phyloP scores from a whole-genome alignment of 1,140 invertebrate species.

The Sycophaga agraensis region DNA sequence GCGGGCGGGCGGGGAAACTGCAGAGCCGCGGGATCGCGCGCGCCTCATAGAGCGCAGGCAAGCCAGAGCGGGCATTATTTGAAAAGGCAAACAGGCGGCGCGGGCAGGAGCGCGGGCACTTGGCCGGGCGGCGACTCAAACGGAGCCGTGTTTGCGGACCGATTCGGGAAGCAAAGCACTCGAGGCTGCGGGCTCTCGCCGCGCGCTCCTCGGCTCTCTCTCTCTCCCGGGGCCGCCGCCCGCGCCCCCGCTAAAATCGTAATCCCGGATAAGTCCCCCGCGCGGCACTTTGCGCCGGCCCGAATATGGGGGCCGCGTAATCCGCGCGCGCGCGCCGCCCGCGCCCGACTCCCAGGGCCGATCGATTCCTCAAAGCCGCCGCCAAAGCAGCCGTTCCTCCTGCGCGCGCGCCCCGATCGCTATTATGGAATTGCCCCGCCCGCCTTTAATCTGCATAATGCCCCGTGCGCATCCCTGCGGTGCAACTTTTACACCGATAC shows the following conservation, averaged over 20 bases:
- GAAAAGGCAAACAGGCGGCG: neutral
- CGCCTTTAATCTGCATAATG: neutral
- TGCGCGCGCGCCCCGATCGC: constrained; percentile 2
- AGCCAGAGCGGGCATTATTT: constrained; percentile 4
- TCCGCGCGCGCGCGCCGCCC: too few relatives aligned
- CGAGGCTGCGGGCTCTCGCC: constrained; percentile 13
- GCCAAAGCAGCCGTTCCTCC: neutral
- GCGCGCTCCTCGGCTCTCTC: neutral
- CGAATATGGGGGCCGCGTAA: constrained; percentile 18
- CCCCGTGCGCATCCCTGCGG: too few relatives aligned
- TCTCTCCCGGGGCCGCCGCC: neutral
- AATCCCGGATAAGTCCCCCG: too few relatives aligned
- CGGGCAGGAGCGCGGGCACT: too few relatives aligned
- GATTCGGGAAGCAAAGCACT: constrained; percentile 1
- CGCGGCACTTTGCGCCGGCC: neutral
- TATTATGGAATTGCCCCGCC: neutral
- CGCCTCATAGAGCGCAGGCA: neutral
- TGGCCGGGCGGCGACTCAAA: neutral
- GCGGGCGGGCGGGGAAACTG: too few relatives aligned
- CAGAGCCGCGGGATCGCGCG: too few relatives aligned
- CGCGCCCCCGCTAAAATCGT: too few relatives aligned
- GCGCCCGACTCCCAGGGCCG: constrained; percentile 17
- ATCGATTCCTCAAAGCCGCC: constrained; percentile 7
- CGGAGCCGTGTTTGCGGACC: neutral
- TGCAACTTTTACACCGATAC: too few relatives aligned